Evolutionary conservation across 2,888 invertebrate genomes (phyloP).

Genomic region (Carpatolechia fugitivella): DNA sequence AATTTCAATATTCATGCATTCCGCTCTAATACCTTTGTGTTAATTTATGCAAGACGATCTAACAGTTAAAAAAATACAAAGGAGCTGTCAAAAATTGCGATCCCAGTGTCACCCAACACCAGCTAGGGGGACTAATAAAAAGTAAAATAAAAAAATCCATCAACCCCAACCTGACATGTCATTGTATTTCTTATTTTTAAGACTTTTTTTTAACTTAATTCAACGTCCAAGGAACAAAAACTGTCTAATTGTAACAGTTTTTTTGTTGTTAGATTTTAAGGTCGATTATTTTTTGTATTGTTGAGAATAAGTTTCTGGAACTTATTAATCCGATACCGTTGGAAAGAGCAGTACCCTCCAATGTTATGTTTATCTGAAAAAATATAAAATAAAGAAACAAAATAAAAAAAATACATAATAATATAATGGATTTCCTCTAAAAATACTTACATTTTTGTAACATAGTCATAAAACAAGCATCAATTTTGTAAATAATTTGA

Average conservation of each 20-base stretch:
- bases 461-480: too few relatives aligned
- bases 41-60: slow-evolving; percentile 77
- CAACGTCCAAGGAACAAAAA: slow-evolving; percentile 67
- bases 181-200: slow-evolving; percentile 69
- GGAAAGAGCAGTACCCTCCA: background rate
- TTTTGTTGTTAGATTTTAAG: slow-evolving; percentile 68
- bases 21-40: slow-evolving; percentile 49
- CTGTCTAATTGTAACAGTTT: slow-evolving; percentile 76
- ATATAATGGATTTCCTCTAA: slow-evolving; percentile 21
- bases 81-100: slow-evolving; percentile 70
- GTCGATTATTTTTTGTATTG: slow-evolving; percentile 71
- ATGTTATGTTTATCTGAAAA: background rate
- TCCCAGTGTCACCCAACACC: slow-evolving; percentile 71
- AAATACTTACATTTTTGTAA: too few relatives aligned
- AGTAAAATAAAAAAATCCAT: slow-evolving; percentile 43
- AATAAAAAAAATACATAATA: background rate
- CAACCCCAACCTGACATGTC: slow-evolving; percentile 72
- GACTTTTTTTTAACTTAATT: slow-evolving; percentile 56
- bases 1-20: slow-evolving; percentile 77
- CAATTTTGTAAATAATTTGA: too few relatives aligned
- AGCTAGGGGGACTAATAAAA: slow-evolving; percentile 43
- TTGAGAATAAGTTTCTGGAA: slow-evolving; percentile 39
- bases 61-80: slow-evolving; percentile 54
- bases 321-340: slow-evolving; percentile 12
- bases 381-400: background rate